phyloP scores from a whole-genome alignment of 2,888 invertebrate genomes.

The Frankliniella fusca region DNA sequence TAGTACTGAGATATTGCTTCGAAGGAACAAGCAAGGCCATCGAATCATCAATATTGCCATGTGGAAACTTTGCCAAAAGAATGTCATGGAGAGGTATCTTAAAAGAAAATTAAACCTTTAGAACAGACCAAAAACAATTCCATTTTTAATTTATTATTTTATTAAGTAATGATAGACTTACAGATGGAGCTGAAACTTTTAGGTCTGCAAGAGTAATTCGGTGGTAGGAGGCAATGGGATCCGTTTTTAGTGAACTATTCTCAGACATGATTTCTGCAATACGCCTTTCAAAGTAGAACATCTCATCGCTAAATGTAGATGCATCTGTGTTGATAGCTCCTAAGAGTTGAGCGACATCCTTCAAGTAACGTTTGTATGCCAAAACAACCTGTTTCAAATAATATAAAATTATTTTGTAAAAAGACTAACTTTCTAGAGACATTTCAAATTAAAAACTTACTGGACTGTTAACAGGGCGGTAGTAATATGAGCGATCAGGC shows the following conservation, averaged over 20 bases:
- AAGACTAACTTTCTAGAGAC: not conserved
- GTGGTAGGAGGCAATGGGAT: constrained; percentile 47
- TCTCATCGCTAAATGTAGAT: constrained; percentile 51
- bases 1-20: constrained; percentile 51
- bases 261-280: constrained; percentile 53
- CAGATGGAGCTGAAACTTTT: constrained; percentile 48
- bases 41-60: constrained; percentile 49
- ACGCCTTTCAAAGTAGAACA: constrained; percentile 55
- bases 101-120: constrained; percentile 28
- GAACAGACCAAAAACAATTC: constrained; percentile 28
- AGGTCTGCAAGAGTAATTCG: constrained; percentile 48
- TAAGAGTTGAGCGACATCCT: constrained; percentile 51
- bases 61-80: constrained; percentile 51
- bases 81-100: constrained; percentile 50
- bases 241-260: constrained; percentile 26
- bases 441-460: constrained; percentile 43
- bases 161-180: constrained; percentile 40
- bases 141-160: not conserved
- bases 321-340: constrained; percentile 51
- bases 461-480: constrained; percentile 46
- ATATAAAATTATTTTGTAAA: not conserved
- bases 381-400: constrained; percentile 47
- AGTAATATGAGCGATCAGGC: constrained; percentile 53
- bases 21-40: constrained; percentile 54
- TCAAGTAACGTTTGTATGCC: constrained; percentile 52